These are phyloP conservation scores for Anser cygnoides DNA, from an alignment of 2,113 vertebrate species.

Conservation along the genomic window DNA sequence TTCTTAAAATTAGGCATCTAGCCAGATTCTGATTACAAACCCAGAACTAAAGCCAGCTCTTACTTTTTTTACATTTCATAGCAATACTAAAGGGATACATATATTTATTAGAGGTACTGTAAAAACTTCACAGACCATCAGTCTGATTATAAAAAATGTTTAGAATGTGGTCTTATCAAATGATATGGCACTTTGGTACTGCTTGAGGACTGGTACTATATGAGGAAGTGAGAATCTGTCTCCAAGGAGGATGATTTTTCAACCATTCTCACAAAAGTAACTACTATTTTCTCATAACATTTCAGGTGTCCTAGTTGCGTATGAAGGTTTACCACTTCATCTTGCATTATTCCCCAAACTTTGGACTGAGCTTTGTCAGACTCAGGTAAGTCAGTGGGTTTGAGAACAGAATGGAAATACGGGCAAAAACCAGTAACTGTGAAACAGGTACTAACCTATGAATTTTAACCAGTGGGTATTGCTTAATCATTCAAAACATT, in stretches of 20 bases:
- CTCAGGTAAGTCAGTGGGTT: conserved; percentile 83
- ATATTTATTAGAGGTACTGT: not conserved
- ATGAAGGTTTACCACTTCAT: conserved; percentile 96
- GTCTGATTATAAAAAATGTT: not conserved
- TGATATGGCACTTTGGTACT: rapidly evolving
- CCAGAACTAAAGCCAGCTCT: not conserved
- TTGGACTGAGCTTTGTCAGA: conserved; percentile 97
- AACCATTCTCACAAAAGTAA: not conserved
- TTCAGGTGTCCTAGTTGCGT: conserved; percentile 96
- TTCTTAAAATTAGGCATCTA: rapidly evolving
- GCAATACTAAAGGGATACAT: not conserved
- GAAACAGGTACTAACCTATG: not conserved
- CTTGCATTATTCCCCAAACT: conserved; percentile 95
- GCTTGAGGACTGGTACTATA: not conserved
- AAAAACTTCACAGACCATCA: not conserved
- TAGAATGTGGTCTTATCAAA: not conserved
- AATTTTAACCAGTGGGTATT: not conserved
- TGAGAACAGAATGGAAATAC: not conserved
- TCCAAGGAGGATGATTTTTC: not conserved
- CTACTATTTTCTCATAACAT: conserved; percentile 47
- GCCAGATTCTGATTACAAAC: not conserved
- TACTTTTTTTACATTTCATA: not conserved
- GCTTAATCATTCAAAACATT: not conserved
- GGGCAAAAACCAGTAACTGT: not conserved
- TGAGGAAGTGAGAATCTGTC: not conserved